A percentile compares a stretch with the other conserved stretches of the same genome.
These are phyloP conservation scores for Caradrina clavipalpis DNA, from an alignment of 2,888 invertebrate species.

Conservation along the genomic window DNA sequence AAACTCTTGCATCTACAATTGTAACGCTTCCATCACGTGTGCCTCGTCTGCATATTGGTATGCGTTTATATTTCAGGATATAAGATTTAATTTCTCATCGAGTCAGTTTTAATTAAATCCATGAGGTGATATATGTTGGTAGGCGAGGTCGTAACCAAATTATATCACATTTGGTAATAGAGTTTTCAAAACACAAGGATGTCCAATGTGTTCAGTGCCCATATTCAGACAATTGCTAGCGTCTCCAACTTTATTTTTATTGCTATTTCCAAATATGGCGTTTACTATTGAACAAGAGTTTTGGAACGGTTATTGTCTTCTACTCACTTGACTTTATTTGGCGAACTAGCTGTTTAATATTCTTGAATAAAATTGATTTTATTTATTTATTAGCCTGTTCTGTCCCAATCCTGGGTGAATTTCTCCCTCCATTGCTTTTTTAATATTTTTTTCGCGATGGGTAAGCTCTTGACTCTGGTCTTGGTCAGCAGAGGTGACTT, in stretches of 20 bases:
- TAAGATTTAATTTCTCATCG: not conserved
- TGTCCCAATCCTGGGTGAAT: too few species aligned
- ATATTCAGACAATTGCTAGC: conserved; percentile 39
- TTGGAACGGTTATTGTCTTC: conserved; percentile 17
- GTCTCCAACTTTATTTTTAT: conserved; percentile 33
- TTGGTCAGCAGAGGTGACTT: too few species aligned
- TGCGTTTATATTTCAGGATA: not conserved
- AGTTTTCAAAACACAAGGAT: conserved; percentile 18
- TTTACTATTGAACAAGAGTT: conserved; percentile 28
- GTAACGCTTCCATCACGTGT: not conserved
- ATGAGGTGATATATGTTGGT: not conserved
- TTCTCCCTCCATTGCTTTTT: too few species aligned
- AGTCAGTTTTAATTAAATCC: not conserved
- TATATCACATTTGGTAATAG: conserved; percentile 9
- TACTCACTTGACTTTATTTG: conserved; percentile 21
- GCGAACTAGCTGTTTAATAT: conserved; percentile 15
- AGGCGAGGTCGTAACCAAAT: not conserved
- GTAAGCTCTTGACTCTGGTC: too few species aligned
- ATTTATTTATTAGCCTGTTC: too few species aligned
- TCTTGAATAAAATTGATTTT: conserved; percentile 14
- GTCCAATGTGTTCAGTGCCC: conserved; percentile 19
- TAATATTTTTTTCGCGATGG: too few species aligned
- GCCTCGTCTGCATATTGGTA: not conserved
- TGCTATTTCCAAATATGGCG: conserved; percentile 27
- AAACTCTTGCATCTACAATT: not conserved